A percentile compares a stretch with the other conserved stretches of the same genome.
phyloP scores from a whole-genome alignment of 2,797 vertebrate species.

The Pseudochaenichthys georgianus region DNA sequence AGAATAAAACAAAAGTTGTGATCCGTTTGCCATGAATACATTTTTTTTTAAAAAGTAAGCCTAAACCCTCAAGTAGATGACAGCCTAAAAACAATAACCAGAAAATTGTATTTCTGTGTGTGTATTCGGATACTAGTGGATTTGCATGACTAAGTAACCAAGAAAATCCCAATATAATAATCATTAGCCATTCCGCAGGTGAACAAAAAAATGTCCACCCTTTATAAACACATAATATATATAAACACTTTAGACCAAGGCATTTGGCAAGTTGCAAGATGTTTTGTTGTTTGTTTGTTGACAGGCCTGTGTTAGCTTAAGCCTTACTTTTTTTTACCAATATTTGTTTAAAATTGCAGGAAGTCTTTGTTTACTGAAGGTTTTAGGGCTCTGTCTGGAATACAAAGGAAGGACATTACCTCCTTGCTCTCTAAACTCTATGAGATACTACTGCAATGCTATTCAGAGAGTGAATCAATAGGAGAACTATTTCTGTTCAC shows the following conservation, averaged over 20 bases:
- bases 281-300: too few relatives aligned
- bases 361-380: background rate
- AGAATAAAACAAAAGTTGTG: background rate
- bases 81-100: background rate
- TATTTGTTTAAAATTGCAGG: background rate
- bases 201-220: too few relatives aligned
- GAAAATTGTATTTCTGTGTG: too few relatives aligned
- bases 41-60: too few relatives aligned
- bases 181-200: too few relatives aligned
- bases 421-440: conserved; percentile 15
- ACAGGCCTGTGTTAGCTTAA: conserved; percentile 8
- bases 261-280: background rate
- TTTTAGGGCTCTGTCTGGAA: conserved; percentile 19
- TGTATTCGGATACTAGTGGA: too few relatives aligned
- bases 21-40: too few relatives aligned
- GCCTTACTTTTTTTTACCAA: background rate
- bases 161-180: too few relatives aligned
- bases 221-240: background rate
- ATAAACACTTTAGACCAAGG: background rate
- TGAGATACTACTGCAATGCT: conserved; percentile 36
- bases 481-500: conserved; percentile 52
- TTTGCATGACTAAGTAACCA: too few relatives aligned
- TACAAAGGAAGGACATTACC: conserved; percentile 14
- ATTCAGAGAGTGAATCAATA: conserved; percentile 60
- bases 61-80: background rate